A percentile compares a stretch with the other conserved stretches of the same genome.
Evolutionary conservation across 2,888 invertebrate genomes (phyloP).

Genomic region (Selenia dentaria): DNA sequence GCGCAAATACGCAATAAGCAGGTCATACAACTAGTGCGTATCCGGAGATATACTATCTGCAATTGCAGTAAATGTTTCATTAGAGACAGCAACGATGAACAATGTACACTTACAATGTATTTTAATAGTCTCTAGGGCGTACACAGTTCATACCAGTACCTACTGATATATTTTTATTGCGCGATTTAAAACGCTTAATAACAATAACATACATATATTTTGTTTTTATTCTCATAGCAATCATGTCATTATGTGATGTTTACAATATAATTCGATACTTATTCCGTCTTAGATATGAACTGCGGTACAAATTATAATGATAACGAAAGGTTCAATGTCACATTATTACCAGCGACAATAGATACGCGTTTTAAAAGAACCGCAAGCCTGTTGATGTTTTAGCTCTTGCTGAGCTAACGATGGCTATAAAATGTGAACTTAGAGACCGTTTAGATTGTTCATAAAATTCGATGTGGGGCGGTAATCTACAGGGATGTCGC

Average conservation of each 20-base stretch:
- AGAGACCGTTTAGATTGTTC: constrained; percentile 41
- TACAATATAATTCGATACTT: constrained; percentile 1
- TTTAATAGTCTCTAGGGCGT: background rate
- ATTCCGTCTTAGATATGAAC: constrained; percentile 12
- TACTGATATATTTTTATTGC: background rate
- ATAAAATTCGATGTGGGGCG: constrained; percentile 37
- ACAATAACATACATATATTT: constrained; percentile 5
- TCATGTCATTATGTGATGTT: constrained; percentile 6
- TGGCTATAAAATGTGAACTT: constrained; percentile 38
- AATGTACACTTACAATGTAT: constrained; percentile 11
- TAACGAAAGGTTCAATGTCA: constrained; percentile 13
- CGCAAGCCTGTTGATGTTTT: too few relatives aligned
- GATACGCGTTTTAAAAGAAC: too few relatives aligned
- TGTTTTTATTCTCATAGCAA: constrained; percentile 7
- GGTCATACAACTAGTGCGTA: too few relatives aligned
- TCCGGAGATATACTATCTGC: too few relatives aligned
- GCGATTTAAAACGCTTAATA: constrained; percentile 1
- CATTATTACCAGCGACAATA: constrained; percentile 14
- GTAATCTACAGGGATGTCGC: constrained; percentile 46
- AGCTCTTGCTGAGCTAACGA: constrained; percentile 37
- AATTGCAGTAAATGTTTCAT: too few relatives aligned
- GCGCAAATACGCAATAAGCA: too few relatives aligned
- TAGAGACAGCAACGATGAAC: too few relatives aligned
- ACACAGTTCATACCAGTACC: too few relatives aligned
- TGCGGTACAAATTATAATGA: background rate